Evolutionary conservation across 2,797 vertebrate genomes (phyloP).

Genomic region (Syndactyla subalaris): DNA sequence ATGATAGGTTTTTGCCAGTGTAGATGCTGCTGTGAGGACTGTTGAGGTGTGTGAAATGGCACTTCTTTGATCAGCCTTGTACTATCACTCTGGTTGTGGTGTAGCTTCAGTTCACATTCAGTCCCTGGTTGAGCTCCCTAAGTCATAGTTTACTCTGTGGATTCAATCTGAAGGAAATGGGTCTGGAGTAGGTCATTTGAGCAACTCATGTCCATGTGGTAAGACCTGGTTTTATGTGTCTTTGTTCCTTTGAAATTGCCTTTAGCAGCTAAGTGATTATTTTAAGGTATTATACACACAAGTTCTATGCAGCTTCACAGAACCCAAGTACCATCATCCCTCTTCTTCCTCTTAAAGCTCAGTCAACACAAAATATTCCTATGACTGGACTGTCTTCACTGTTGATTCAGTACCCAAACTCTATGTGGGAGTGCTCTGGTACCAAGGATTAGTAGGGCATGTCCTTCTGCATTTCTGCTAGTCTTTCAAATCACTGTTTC

Average conservation of each 20-base stretch:
- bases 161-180: background rate
- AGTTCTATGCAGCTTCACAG: background rate
- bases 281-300: background rate
- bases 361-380: background rate
- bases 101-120: background rate
- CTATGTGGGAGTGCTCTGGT: background rate
- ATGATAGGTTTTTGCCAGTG: background rate
- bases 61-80: background rate
- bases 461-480: background rate
- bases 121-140: background rate
- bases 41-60: background rate
- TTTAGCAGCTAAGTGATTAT: background rate
- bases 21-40: no score
- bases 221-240: background rate
- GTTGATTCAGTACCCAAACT: background rate
- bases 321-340: no score
- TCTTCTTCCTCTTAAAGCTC: background rate
- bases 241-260: background rate
- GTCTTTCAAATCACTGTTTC: background rate
- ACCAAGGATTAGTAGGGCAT: background rate
- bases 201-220: rapidly evolving
- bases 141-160: background rate
- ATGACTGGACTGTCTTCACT: background rate
- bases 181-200: background rate
- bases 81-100: background rate